Percentiles rank a stretch among this genome's conserved stretches.
phyloP scores from a whole-genome alignment of 92 coral and sea anemone genomes.

The Metridium senile region DNA sequence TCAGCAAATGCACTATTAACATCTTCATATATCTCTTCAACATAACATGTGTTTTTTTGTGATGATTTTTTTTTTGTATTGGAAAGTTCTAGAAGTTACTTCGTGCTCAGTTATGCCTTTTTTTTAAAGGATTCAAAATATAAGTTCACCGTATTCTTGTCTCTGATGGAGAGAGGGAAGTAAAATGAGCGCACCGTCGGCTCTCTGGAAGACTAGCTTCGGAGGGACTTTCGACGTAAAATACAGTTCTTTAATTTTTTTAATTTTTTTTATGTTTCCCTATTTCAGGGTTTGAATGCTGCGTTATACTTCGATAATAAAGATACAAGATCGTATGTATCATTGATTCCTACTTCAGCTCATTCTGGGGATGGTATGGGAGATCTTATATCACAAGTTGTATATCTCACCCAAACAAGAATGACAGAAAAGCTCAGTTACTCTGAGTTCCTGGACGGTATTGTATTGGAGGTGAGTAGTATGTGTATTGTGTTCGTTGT shows the following conservation, averaged over 20 bases:
- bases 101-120: too few species aligned
- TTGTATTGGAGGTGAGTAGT: constrained; percentile 85
- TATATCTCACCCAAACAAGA: constrained; percentile 81
- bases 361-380: constrained; percentile 99
- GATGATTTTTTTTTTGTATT: too few species aligned
- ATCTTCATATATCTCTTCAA: too few species aligned
- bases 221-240: too few species aligned
- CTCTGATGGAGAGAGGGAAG: too few species aligned
- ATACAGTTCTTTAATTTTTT: too few species aligned
- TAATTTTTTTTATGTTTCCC: not conserved
- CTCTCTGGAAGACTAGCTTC: too few species aligned
- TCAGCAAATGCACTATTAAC: not conserved
- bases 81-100: too few species aligned
- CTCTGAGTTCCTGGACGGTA: constrained; percentile 87
- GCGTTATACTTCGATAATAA: constrained; percentile 85
- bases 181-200: too few species aligned
- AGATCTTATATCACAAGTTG: constrained; percentile 90
- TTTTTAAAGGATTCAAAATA: too few species aligned
- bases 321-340: constrained; percentile 87
- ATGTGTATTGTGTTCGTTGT: not conserved
- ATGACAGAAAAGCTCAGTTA: constrained; percentile 84
- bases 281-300: constrained; percentile 81
- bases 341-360: constrained; percentile 95
- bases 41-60: too few species aligned
- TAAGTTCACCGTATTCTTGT: too few species aligned